phyloP scores from a whole-genome alignment of 2,888 invertebrate species.

The Octodonta nipae region DNA sequence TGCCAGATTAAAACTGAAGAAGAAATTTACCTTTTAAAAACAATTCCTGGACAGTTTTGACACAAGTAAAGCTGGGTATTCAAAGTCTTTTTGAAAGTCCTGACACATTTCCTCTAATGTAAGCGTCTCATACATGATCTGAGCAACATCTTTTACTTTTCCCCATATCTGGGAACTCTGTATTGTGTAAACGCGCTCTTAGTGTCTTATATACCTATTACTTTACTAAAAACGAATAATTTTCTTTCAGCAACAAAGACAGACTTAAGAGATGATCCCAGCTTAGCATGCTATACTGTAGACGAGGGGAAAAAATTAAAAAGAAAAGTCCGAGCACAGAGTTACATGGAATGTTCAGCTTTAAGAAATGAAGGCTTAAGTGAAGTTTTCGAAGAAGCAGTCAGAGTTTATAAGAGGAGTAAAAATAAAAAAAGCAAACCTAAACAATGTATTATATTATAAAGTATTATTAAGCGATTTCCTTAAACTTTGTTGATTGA shows the following conservation, averaged over 20 bases:
- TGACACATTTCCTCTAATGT: too few relatives aligned
- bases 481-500: conserved; percentile 1
- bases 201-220: too few relatives aligned
- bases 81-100: too few relatives aligned
- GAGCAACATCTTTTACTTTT: neutral
- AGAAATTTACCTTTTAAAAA: too few relatives aligned
- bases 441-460: conserved; percentile 14
- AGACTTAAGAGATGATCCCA: conserved; percentile 50
- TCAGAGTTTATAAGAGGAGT: conserved; percentile 23
- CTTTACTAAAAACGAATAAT: too few relatives aligned
- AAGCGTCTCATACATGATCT: too few relatives aligned
- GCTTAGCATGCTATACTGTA: conserved; percentile 46
- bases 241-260: conserved; percentile 58
- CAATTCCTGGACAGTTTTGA: too few relatives aligned
- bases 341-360: conserved; percentile 33
- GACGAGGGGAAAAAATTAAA: conserved; percentile 69
- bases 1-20: too few relatives aligned
- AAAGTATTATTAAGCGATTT: too few relatives aligned
- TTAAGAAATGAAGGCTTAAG: conserved; percentile 27
- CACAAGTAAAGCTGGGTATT: too few relatives aligned
- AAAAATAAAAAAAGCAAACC: conserved; percentile 18
- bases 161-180: neutral
- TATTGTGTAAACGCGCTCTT: too few relatives aligned
- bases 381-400: conserved; percentile 31
- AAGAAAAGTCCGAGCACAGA: conserved; percentile 36